phyloP scores from a whole-genome alignment of 2,797 vertebrate species.

The Meriones psammophilus region DNA sequence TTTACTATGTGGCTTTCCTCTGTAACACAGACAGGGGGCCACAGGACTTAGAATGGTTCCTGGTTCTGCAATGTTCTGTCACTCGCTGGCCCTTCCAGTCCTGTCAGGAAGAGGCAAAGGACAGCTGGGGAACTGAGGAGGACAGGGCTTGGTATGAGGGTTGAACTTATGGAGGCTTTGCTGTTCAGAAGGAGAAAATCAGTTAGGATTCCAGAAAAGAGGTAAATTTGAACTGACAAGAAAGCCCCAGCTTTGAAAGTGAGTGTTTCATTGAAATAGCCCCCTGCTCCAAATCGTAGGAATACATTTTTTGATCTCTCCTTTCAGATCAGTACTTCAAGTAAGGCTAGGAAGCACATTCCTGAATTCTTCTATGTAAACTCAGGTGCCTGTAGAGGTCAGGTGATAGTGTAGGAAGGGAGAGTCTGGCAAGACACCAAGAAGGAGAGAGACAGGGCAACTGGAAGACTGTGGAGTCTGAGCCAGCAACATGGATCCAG shows the following conservation, averaged over 20 bases:
- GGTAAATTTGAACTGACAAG: not conserved
- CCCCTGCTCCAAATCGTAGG: not conserved
- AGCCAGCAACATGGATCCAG: not conserved
- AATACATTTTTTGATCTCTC: not conserved
- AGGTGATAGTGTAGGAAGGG: not conserved
- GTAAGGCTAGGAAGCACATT: not conserved
- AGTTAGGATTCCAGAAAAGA: not conserved
- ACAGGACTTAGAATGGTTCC: not conserved
- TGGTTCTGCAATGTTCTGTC: not conserved
- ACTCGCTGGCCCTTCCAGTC: not conserved
- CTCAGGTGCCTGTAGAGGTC: not conserved
- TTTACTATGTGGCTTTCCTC: not conserved
- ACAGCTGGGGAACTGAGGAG: not conserved
- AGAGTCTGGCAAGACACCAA: not conserved
- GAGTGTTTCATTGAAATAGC: not conserved
- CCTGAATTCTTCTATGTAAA: not conserved
- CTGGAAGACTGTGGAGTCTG: not conserved
- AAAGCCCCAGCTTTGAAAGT: slow-evolving; percentile 13
- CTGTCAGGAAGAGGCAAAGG: not conserved
- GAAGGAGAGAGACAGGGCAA: not conserved
- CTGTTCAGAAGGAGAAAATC: not conserved
- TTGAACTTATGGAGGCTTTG: not conserved
- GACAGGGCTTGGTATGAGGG: not conserved
- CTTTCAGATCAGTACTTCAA: not conserved
- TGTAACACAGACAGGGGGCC: not conserved